Evolutionary conservation across 2,113 vertebrate species (phyloP), one percentile per base, ranked within the genome.

Genomic region (Channa argus): DNA sequence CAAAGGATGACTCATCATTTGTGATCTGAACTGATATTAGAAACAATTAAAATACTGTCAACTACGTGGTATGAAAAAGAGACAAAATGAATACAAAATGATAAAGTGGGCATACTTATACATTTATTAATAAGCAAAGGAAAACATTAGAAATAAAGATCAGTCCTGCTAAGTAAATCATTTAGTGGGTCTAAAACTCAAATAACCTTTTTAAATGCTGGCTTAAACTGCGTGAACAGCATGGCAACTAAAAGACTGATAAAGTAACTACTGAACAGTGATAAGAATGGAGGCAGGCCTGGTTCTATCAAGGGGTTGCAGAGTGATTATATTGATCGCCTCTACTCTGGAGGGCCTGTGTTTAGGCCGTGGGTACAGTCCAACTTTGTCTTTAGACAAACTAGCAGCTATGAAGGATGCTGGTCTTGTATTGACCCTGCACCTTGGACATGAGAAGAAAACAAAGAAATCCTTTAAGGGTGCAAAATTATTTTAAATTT

Each of bases 241-340:
- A 49, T 3, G 46, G 15, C 50, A 33, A 50, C 44, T 58, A 53
- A 6, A 33, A 61, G 24, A 43, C 52, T 8, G 38, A 34, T 44
- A 38, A 2, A 34, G 39, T 13, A 15, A n/a, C 50, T 63, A 61
- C 36, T 60, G 75, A 63, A 36, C 41, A 33, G 24, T 63, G 71
- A 85, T 84, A 80, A 75, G 64, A 41, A 61, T 15, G 43, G 8
- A 63, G 34, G n/a, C 56, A 37, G 14, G 12, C 59, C 24, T 1
- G 14, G 33, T 41, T 8, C 58, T 63, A 46, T 56, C 15, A 73
- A 67, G 79, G 79, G 71, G 83, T 60, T 50, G 15, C 39, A 13
- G 38, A 52, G 45, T 61, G 79, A 80, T 78, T 72, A 69, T 11
- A 9, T 45, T 10, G 15, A 77, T 71, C 15, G 37, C 43, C 15